Conservation (phyloP, 2,797 vertebrate species). For the Sphaeramia orbicularis region DNA sequence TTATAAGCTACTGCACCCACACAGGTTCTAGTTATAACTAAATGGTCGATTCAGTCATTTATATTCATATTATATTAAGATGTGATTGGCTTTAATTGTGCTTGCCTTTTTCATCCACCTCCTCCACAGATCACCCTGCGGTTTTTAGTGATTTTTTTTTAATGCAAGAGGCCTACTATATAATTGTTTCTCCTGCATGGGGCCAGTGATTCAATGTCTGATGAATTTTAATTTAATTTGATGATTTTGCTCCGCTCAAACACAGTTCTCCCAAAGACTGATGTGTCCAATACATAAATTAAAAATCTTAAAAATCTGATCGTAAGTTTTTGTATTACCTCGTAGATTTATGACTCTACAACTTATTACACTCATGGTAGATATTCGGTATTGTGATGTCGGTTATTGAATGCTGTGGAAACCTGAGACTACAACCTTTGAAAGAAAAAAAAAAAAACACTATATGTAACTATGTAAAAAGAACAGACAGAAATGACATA, state of each 20-base stretch:
- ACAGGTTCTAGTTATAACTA: not conserved
- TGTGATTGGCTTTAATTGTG: constrained; percentile 13
- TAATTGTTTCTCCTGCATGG: not conserved
- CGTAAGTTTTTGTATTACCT: too few relatives aligned
- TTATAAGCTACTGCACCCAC: constrained; percentile 8
- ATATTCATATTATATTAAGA: constrained; percentile 16
- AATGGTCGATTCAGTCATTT: constrained; percentile 5
- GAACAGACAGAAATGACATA: constrained; percentile 8
- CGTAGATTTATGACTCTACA: too few relatives aligned
- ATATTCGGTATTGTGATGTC: too few relatives aligned
- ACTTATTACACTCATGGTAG: too few relatives aligned
- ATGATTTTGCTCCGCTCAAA: not conserved
- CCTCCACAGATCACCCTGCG: constrained; percentile 1
- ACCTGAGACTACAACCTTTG: too few relatives aligned
- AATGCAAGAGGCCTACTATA: not conserved
- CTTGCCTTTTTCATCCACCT: constrained; percentile 13
- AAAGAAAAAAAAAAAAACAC: too few relatives aligned
- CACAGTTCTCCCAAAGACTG: too few relatives aligned
- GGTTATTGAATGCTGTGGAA: too few relatives aligned
- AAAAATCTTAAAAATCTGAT: too few relatives aligned
- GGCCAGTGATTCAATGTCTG: not conserved
- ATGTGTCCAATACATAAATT: too few relatives aligned
- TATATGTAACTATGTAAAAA: too few relatives aligned
- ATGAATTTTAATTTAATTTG: not conserved
- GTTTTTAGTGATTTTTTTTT: not conserved